A percentile compares a stretch with the other conserved stretches of the same genome.
Evolutionary conservation across 2,888 invertebrate species (phyloP).

Genomic region (Blomia tropicalis): DNA sequence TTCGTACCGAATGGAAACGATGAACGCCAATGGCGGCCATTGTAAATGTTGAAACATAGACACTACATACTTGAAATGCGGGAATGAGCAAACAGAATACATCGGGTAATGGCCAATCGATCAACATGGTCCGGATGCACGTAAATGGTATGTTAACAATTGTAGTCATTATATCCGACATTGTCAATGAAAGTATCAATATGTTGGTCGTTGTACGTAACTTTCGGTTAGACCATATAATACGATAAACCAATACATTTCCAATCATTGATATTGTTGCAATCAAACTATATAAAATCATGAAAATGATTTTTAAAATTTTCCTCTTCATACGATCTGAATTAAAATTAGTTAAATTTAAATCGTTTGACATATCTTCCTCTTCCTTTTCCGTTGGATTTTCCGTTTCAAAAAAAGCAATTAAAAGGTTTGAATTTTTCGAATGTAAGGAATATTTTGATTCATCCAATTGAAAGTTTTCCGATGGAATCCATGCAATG

Average conservation of each 20-base stretch:
- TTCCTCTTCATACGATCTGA: no score
- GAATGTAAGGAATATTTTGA: no score
- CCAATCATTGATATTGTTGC: constrained; percentile 38
- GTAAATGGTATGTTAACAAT: constrained; percentile 39
- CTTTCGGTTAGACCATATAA: constrained; percentile 40
- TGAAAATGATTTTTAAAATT: constrained; percentile 25
- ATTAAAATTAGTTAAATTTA: no score
- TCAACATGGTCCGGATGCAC: constrained; percentile 35
- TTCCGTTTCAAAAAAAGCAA: no score
- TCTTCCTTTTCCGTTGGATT: no score
- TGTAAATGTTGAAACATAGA: constrained; percentile 37
- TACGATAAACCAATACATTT: constrained; percentile 39
- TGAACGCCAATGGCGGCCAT: constrained; percentile 38
- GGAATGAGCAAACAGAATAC: constrained; percentile 37
- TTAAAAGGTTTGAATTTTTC: no score
- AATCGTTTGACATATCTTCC: no score
- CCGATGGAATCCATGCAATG: no score
- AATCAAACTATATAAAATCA: constrained; percentile 37
- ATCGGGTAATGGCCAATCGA: constrained; percentile 39
- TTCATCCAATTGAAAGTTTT: no score
- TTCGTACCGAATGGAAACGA: constrained; percentile 32
- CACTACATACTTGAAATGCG: constrained; percentile 35
- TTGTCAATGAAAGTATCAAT: constrained; percentile 43
- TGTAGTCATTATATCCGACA: constrained; percentile 36
- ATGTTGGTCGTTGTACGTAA: constrained; percentile 44